Percentiles rank a stretch among this genome's conserved stretches.
Conservation (phyloP, 1,140 invertebrate species). For the Drosophila paulistorum region DNA sequence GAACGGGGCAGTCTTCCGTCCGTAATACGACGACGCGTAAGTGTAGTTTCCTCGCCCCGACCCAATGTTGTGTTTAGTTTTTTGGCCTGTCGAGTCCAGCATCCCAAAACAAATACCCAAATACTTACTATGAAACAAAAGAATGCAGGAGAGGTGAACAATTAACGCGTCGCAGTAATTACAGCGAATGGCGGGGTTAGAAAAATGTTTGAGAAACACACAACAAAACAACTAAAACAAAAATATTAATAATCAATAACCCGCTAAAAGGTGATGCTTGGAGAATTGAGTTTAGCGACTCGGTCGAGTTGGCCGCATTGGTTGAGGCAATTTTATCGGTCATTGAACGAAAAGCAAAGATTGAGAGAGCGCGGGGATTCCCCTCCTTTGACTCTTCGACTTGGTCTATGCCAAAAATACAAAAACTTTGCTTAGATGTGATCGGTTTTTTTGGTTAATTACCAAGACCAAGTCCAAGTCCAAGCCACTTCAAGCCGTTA, state of each 20-base stretch:
- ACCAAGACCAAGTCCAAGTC: conserved; percentile 49
- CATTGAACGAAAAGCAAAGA: conserved; percentile 62
- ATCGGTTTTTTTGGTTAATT: conserved; percentile 71
- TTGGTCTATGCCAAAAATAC: conserved; percentile 44
- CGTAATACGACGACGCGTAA: conserved; percentile 50
- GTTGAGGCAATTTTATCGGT: conserved; percentile 75
- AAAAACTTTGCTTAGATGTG: conserved; percentile 56
- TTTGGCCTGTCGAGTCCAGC: conserved; percentile 37
- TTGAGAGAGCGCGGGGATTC: conserved; percentile 10
- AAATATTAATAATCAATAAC: conserved; percentile 78
- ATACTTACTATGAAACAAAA: conserved; percentile 23
- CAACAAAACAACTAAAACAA: conserved; percentile 17
- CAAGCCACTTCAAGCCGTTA: conserved; percentile 37
- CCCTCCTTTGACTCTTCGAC: neutral
- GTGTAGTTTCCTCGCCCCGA: conserved; percentile 72
- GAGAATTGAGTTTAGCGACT: conserved; percentile 19
- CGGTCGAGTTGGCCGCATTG: conserved; percentile 48
- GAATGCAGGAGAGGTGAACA: conserved; percentile 69
- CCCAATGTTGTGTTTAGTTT: conserved; percentile 41
- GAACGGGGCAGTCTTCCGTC: conserved; percentile 36
- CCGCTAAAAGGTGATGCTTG: conserved; percentile 64
- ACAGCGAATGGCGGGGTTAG: conserved; percentile 55
- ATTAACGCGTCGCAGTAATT: conserved; percentile 78
- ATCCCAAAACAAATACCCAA: conserved; percentile 14
- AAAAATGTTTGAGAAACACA: conserved; percentile 53